Conservation (phyloP, 2,888 invertebrate genomes). For the Andricus quercusramuli region DNA sequence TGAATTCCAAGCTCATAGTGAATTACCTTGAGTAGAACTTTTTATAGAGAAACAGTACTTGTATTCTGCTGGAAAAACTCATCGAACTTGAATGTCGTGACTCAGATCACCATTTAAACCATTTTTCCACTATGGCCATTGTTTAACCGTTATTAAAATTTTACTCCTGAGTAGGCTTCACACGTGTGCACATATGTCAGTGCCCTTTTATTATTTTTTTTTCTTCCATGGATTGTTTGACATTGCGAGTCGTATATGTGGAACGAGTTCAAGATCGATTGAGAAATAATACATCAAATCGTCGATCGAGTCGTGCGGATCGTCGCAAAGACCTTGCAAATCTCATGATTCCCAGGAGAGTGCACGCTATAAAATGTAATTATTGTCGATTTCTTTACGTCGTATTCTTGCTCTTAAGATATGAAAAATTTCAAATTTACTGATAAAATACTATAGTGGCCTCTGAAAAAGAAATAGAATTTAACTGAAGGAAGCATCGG, state of each 20-base stretch:
- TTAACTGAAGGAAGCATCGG: too few relatives aligned
- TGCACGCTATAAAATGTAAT: slow-evolving; percentile 26
- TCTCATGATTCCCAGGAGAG: slow-evolving; percentile 29
- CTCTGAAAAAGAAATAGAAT: too few relatives aligned
- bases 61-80: slow-evolving; percentile 17
- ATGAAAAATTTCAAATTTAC: neutral
- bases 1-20: neutral
- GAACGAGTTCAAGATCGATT: slow-evolving; percentile 40
- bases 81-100: slow-evolving; percentile 31
- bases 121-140: slow-evolving; percentile 31
- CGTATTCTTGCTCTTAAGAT: neutral
- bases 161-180: slow-evolving; percentile 20
- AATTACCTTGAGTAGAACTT: neutral
- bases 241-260: slow-evolving; percentile 38
- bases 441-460: neutral
- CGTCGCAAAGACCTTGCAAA: slow-evolving; percentile 34
- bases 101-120: slow-evolving; percentile 31
- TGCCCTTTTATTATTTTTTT: slow-evolving; percentile 23
- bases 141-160: slow-evolving; percentile 29
- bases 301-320: slow-evolving; percentile 21
- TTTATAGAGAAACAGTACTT: neutral
- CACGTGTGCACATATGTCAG: slow-evolving; percentile 37
- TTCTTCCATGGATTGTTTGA: slow-evolving; percentile 35
- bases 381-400: neutral
- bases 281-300: slow-evolving; percentile 37